Evolutionary conservation across 23 tunicate genomes (phyloP).

Genomic region (Trididemnum clinides): DNA sequence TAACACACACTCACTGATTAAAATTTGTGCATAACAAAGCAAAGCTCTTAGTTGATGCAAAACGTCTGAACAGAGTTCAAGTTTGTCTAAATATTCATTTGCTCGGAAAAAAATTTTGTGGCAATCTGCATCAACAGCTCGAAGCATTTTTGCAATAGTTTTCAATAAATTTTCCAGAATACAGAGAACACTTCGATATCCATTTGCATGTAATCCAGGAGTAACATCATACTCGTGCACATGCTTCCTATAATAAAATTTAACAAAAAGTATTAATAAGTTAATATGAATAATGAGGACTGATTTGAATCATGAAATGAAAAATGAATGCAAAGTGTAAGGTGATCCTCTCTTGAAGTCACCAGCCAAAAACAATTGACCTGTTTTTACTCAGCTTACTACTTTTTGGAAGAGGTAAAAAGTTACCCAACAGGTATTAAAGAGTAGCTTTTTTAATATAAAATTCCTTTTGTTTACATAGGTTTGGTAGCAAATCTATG

Average conservation of each 20-base stretch:
- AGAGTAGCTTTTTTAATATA: too few species aligned
- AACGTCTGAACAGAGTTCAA: slow-evolving; percentile 47
- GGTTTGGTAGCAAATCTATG: too few species aligned
- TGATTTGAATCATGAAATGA: too few species aligned
- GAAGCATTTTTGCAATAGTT: slow-evolving; percentile 24
- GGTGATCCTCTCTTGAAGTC: too few species aligned
- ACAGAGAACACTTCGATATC: slow-evolving; percentile 63
- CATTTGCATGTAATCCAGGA: slow-evolving; percentile 67
- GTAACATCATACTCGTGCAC: slow-evolving; percentile 58
- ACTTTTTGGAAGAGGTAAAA: too few species aligned
- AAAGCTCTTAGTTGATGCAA: slow-evolving; percentile 80
- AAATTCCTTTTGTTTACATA: too few species aligned
- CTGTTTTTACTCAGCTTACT: too few species aligned
- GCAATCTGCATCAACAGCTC: slow-evolving; percentile 31
- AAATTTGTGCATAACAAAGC: slow-evolving; percentile 66
- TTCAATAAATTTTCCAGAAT: slow-evolving; percentile 47
- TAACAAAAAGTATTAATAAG: too few species aligned
- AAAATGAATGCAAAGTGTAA: too few species aligned
- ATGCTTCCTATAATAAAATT: slow-evolving; percentile 27
- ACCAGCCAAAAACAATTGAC: too few species aligned
- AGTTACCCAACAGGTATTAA: too few species aligned
- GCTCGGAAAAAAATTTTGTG: slow-evolving; percentile 58
- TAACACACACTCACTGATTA: slow-evolving; percentile 44
- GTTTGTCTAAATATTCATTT: slow-evolving; percentile 54
- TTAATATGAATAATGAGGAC: too few species aligned